Evolutionary conservation across 2,113 vertebrate genomes (phyloP), one percentile per base, ranked within the genome.

Genomic region (Psittacula cyanocephala): DNA sequence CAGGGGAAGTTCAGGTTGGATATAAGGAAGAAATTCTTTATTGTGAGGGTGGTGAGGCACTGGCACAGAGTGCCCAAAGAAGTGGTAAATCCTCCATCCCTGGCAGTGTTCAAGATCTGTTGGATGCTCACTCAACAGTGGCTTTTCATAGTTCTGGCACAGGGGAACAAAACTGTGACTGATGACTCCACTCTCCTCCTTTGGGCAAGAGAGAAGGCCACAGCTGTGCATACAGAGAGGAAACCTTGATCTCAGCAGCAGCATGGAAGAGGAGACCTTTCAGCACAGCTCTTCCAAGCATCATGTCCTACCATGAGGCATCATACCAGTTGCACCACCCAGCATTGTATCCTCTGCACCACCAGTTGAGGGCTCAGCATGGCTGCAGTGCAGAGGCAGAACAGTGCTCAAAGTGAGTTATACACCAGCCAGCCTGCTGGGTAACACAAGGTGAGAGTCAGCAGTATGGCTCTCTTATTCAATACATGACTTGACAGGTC

Each of bases 391-490:
- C 59, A 72, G 72, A 50, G 11, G 25, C 37, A 95, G 82, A 68
- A 35, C 47, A 17, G 29, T 8, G 41, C 46, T 95, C 82, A 43
- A 13, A 81, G 31, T 6, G 70, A 78, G 50, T 53, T 86, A 18
- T 15, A 12, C 6, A 10, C 37, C 53, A 59, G 52, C 53, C 68
- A 49, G 49, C 25, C 60, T 22, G 7, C 46, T 86, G 91, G 72
- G 80, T 81, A 49, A 53, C 52, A 23, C 64, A 43, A 67, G 76
- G 88, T 83, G 76, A 83, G 82, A 90, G 31, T 70, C 89, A 63
- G 64, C n/a, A 77, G 2, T 1, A 43, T 64, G 72, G 81, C 14
- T 35, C n/a, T 88, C n/a, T 88, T 46, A 50, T 28, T 87, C 86
- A 79, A 8, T 37, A 71, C 11, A 43, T 18, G 46, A 55, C 18